Evolutionary conservation across 1,140 invertebrate genomes (phyloP), one percentile per base, ranked within the genome.

Genomic region (Chionoecetes opilio): DNA sequence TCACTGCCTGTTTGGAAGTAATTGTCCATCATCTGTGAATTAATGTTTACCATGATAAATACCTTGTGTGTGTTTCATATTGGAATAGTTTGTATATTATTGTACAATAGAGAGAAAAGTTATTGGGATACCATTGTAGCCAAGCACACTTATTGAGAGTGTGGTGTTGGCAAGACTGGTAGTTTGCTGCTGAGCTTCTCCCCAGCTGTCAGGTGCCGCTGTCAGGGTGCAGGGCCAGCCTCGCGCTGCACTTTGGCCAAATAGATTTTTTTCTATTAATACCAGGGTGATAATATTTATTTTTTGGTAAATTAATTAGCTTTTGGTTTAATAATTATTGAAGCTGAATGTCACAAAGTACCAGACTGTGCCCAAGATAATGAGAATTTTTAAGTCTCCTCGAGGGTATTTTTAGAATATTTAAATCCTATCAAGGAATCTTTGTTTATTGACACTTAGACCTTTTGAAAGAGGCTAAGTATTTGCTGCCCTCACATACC

Each of bases 31-130:
- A 93, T 93, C 75, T 93, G 63, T 75, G 63, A 82, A 90, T 95
- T 95, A 95, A 95, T 95, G 91, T 95, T 95, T 95, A 85, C 94
- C 94, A 95, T 95, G 94, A 95, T 95, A 91, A 95, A 95, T 95
- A 38, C 89, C 91, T 75, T 92, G 38, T 95, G 94, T 92, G 90
- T 95, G 94, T 95, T 95, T 95, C 94, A 95, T 95, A 95, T 95
- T 95, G 94, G 94, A 95, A 95, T 95, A 95, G 90, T 95, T 63
- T 95, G 94, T 95, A 95, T 95, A 91, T 92, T 95, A 95, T 95
- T 95, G 94, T 95, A 95, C 90, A 95, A 91, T 86, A 92, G 82
- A 88, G 17, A 87, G 37, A 82, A 75, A 82, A 94, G 46, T 89
- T 41, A 75, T 63, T 88, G 53, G 46, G 32, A 37, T 46, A 63